phyloP scores from a whole-genome alignment of 2,797 vertebrate species.

The Tokudaia muenninki region DNA sequence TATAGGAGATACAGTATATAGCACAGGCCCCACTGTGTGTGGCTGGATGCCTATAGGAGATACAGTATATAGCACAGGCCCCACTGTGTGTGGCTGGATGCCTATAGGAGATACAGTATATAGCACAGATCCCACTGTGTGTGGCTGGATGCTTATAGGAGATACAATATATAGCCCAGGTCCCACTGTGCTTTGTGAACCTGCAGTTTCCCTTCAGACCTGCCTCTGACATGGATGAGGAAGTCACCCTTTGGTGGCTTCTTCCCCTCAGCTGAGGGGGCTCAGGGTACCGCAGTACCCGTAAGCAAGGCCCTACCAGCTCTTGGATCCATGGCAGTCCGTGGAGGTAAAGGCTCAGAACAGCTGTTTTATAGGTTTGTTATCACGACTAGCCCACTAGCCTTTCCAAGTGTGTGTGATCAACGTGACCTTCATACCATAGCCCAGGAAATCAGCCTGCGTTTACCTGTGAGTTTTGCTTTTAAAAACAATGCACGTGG shows the following conservation, averaged over 20 bases:
- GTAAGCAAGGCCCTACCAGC: fast-evolving
- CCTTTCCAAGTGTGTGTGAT: neutral
- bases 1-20: too few relatives aligned
- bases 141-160: too few relatives aligned
- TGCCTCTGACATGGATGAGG: neutral
- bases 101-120: too few relatives aligned
- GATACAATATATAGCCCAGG: too few relatives aligned
- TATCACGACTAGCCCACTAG: fast-evolving
- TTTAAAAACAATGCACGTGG: neutral
- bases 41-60: too few relatives aligned
- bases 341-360: neutral
- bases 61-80: too few relatives aligned
- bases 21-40: too few relatives aligned
- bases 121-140: too few relatives aligned
- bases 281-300: fast-evolving
- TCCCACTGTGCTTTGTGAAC: neutral
- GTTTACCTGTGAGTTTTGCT: neutral
- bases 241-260: neutral
- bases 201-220: neutral
- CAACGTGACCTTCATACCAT: fast-evolving
- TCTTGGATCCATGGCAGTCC: fast-evolving
- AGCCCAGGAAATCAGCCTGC: too few relatives aligned
- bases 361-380: fast-evolving
- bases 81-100: too few relatives aligned
- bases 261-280: neutral